Base-by-base conservation (phyloP, 2,888 invertebrate species). In the Willowsia nigromaculata region DNA sequence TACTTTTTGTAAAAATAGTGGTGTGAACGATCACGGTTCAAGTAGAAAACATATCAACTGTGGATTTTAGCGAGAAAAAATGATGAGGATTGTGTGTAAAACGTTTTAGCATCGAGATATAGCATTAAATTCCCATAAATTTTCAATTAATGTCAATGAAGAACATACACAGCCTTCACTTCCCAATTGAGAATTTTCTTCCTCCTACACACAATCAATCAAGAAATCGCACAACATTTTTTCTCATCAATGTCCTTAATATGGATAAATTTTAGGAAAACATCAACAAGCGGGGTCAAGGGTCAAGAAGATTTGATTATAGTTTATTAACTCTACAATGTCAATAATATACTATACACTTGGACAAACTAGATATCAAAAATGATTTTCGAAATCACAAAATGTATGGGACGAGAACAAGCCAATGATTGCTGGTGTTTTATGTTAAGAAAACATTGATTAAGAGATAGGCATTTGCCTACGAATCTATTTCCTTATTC, bases 91-190 rank as follows among this genome's bases (percentile, higher is more conserved):
- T 74, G 22, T 33, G 30, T 59, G 27, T 1, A 59, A 7, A 56
- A 65, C 30, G 4, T 65, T 30, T 22, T 22, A 15, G 25, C 18
- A 74, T n/a, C n/a, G 43, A 43, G 22, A 47, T 47, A 43, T 37
- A 7, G 40, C 22, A 68, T 68, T 33, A 40, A 74, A 74, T 74
- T 74, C 71, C 71, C 71, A 74, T 74, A 74, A 74, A 43, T 74
- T 74, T 74, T 43, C 22, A 43, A 74, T 43, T 25, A 74, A 25
- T 43, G 6, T 37, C 37, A 37, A 68, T 74, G 3, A 6, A 5
- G 1, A 25, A 40, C 0, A 7, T 22, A 27, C 9, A 22, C 25
- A 37, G 18, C 47, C 47, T 47, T 47, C 13, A 47, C 2, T 68
- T 68, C 40, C 40, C 37, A 37, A 18, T 40, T 33, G n/a, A 30